Conservation (phyloP, 37 sponge, comb jelly and placozoan species). For the Geodia barretti region DNA sequence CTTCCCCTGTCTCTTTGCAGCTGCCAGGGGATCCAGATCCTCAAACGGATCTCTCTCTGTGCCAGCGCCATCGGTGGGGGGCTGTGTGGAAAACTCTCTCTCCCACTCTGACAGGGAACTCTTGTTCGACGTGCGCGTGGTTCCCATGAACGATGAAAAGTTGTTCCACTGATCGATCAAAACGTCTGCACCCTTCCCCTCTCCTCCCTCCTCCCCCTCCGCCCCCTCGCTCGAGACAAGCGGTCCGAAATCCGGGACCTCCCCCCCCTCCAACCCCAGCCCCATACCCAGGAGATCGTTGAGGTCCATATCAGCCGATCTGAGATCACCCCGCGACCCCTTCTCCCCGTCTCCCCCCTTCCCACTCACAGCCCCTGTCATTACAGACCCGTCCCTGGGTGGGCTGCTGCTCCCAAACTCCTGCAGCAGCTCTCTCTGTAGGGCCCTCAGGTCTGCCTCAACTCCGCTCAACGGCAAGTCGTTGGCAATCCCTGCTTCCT, state of each 20-base stretch:
- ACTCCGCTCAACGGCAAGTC: conserved; percentile 27
- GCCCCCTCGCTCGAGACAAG: not conserved
- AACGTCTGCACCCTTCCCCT: not conserved
- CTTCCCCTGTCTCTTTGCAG: not conserved
- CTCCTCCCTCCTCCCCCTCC: not conserved
- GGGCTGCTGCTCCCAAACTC: not conserved
- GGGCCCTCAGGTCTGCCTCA: conserved; percentile 20
- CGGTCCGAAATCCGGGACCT: not conserved
- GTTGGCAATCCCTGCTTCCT: conserved; percentile 18
- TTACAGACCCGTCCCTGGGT: not conserved
- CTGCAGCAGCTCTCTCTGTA: conserved; percentile 7
- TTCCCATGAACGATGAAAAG: conserved; percentile 52
- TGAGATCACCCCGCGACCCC: not conserved
- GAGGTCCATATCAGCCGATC: not conserved
- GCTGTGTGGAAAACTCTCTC: conserved; percentile 38
- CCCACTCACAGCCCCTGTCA: not conserved
- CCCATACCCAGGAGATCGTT: not conserved
- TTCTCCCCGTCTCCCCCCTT: not conserved
- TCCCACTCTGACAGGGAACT: conserved; percentile 49
- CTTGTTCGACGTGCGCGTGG: not conserved
- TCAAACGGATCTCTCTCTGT: not conserved
- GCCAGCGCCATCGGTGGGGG: not conserved
- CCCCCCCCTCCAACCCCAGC: not conserved
- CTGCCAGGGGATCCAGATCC: conserved; percentile 1
- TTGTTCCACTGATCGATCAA: conserved; percentile 44